These are phyloP conservation scores for Piscicola geometra DNA, from an alignment of 2,888 invertebrate genomes.

Conservation along the genomic window DNA sequence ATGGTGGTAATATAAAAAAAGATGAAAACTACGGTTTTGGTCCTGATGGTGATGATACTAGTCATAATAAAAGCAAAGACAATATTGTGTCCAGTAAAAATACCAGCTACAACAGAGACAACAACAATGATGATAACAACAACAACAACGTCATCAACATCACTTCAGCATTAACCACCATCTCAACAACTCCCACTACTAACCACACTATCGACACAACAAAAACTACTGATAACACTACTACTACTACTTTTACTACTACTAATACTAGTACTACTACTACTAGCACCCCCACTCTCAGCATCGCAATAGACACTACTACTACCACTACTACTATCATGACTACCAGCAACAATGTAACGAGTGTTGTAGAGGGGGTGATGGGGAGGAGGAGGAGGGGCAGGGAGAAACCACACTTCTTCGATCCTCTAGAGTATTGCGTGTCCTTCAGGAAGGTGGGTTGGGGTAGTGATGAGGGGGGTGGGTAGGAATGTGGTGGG, in stretches of 20 bases:
- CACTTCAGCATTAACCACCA: not conserved
- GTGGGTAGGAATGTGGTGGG: too few species aligned
- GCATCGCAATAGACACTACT: not conserved
- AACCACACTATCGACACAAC: not conserved
- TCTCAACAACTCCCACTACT: not conserved
- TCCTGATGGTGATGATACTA: not conserved
- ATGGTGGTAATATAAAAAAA: conserved; percentile 2
- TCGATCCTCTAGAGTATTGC: conserved; percentile 29
- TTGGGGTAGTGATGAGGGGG: not conserved
- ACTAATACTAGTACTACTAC: not conserved
- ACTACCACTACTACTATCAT: not conserved
- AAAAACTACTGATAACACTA: not conserved
- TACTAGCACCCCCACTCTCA: not conserved
- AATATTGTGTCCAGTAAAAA: not conserved
- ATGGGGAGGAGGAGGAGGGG: conserved; percentile 23
- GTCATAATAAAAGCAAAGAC: not conserved
- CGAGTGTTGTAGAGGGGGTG: not conserved
- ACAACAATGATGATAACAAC: not conserved
- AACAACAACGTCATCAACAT: not conserved
- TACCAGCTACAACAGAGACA: not conserved
- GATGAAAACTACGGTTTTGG: not conserved
- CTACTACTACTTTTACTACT: not conserved
- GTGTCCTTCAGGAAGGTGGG: conserved; percentile 13
- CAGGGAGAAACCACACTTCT: conserved; percentile 32
- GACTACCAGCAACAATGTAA: not conserved